Percentiles rank a stretch among this genome's conserved stretches.
These are phyloP conservation scores for Morpho achilles DNA, from an alignment of 2,888 invertebrate species.

Conservation along the genomic window DNA sequence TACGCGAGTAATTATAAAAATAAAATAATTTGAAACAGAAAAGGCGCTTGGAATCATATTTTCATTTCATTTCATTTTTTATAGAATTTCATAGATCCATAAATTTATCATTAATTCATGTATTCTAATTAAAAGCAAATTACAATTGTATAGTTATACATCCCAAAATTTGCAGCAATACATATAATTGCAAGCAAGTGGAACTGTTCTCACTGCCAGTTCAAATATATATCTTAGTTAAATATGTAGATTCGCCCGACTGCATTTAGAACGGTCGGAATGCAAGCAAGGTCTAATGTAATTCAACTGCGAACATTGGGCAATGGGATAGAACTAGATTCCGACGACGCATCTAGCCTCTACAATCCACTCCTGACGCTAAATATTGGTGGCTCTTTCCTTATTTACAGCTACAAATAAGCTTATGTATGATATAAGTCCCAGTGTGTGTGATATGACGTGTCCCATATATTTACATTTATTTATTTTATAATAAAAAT, in stretches of 20 bases:
- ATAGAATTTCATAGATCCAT: too few species aligned
- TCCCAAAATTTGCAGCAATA: not conserved
- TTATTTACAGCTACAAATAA: not conserved
- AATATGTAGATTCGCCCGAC: slow-evolving; percentile 27
- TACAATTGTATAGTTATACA: not conserved
- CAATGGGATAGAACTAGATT: slow-evolving; percentile 59
- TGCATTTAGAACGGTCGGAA: slow-evolving; percentile 42
- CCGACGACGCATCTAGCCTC: slow-evolving; percentile 59
- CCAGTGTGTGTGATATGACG: too few species aligned
- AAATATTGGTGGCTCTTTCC: slow-evolving; percentile 23
- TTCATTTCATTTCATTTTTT: too few species aligned
- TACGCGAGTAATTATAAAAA: too few species aligned
- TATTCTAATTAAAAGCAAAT: too few species aligned
- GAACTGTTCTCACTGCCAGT: slow-evolving; percentile 8
- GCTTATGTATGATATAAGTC: too few species aligned
- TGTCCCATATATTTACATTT: too few species aligned
- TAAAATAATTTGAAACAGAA: too few species aligned
- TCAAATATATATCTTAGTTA: slow-evolving; percentile 23
- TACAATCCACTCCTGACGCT: slow-evolving; percentile 37
- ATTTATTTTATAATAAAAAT: too few species aligned
- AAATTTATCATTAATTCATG: too few species aligned
- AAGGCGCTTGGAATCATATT: too few species aligned
- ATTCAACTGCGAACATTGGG: slow-evolving; percentile 55
- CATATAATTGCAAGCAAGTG: slow-evolving; percentile 3
- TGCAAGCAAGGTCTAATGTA: slow-evolving; percentile 66